Percentiles rank a stretch among this genome's conserved stretches.
Evolutionary conservation across 2,888 invertebrate genomes (phyloP).

Genomic region (Calameuta pallipes): DNA sequence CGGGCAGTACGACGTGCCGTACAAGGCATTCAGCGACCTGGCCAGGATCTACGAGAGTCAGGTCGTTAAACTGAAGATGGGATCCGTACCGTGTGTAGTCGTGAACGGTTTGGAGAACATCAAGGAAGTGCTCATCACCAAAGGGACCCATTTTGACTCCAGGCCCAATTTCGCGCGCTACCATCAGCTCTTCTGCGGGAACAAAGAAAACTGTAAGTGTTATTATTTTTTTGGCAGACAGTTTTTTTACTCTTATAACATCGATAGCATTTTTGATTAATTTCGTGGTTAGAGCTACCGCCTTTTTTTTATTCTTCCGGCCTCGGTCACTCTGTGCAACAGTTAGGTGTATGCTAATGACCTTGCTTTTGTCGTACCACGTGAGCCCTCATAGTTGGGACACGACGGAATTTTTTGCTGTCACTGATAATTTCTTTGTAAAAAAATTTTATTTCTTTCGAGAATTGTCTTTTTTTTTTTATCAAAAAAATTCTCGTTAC

Average conservation of each 20-base stretch:
- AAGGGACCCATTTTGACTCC: conserved; percentile 74
- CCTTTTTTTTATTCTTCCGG: neutral
- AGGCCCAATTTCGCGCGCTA: conserved; percentile 75
- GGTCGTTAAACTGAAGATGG: conserved; percentile 70
- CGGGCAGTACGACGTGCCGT: conserved; percentile 71
- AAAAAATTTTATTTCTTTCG: neutral
- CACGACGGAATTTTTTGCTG: neutral
- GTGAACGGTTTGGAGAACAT: conserved; percentile 72
- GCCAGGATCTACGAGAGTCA: conserved; percentile 68
- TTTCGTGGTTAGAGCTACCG: neutral
- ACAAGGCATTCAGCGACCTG: conserved; percentile 70
- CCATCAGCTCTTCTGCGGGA: conserved; percentile 73
- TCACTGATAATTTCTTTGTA: neutral
- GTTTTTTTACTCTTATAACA: neutral
- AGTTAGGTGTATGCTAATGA: conserved; percentile 35
- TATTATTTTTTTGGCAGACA: conserved; percentile 18
- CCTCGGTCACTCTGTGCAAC: neutral
- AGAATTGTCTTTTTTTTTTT: neutral
- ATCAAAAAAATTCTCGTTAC: too few relatives aligned
- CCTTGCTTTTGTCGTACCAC: conserved; percentile 39
- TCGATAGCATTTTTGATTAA: neutral
- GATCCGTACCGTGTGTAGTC: conserved; percentile 70
- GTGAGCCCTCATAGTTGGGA: conserved; percentile 25
- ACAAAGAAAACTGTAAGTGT: conserved; percentile 77
- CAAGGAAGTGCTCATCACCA: conserved; percentile 70